These are phyloP conservation scores for Caenorhabditis macrosperma DNA, from an alignment of 2,888 invertebrate species.

Conservation along the genomic window DNA sequence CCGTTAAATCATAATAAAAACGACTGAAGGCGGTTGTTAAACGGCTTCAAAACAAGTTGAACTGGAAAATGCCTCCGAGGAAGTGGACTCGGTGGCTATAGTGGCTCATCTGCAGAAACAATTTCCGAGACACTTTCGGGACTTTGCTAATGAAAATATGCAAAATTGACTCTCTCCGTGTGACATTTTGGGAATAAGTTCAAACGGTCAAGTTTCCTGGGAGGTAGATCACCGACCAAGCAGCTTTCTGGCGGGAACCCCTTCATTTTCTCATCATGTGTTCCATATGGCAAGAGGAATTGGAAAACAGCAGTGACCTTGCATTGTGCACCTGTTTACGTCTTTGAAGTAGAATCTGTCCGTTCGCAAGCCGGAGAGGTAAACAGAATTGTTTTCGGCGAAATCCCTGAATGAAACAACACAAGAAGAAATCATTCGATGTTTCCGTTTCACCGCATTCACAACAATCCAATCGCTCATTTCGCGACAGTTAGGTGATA, in stretches of 20 bases:
- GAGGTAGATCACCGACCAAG: too few relatives aligned
- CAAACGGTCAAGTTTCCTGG: not conserved
- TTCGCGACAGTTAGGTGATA: constrained; percentile 15
- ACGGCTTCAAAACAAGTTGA: not conserved
- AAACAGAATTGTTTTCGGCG: not conserved
- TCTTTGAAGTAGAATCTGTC: not conserved
- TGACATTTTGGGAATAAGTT: not conserved
- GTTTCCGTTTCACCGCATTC: not conserved
- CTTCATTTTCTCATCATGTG: too few relatives aligned
- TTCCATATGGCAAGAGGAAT: too few relatives aligned
- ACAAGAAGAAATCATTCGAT: not conserved
- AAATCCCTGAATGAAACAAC: not conserved
- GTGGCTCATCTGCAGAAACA: not conserved
- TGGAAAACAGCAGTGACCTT: not conserved
- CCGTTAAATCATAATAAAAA: not conserved
- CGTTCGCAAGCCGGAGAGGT: too few relatives aligned
- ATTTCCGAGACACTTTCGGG: constrained; percentile 10
- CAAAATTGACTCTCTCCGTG: constrained; percentile 12
- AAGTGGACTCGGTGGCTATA: not conserved
- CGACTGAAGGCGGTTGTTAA: not conserved
- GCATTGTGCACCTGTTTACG: not conserved
- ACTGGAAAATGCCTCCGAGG: not conserved
- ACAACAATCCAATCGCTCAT: constrained; percentile 28
- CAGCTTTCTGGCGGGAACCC: constrained; percentile 1
- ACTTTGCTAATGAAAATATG: constrained; percentile 36